Evolutionary conservation across 1,140 invertebrate genomes (phyloP), one percentile per base, ranked within the genome.

Genomic region (Leucophenga varia): DNA sequence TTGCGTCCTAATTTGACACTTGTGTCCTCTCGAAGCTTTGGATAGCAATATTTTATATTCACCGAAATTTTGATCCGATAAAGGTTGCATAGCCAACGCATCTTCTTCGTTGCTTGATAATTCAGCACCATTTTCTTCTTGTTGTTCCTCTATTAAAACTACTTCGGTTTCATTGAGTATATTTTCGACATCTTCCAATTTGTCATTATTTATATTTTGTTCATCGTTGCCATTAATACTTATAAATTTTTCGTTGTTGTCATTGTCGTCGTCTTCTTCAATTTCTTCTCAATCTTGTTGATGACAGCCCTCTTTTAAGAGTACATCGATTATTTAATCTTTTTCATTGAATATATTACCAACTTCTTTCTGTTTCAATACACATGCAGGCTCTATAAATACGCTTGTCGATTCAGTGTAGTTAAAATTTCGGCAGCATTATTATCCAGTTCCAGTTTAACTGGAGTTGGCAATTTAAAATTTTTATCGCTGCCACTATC

Each of bases 81-180:
- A 39, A 12, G 52, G 49, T 21, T 61, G 36, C 0, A 71, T 44
- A 8, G 57, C 49, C n/a, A 72, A 43, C 10, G 64, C 63, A 55
- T 72, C 69, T 39, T 65, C 69, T 34, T 64, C 59, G 22, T 55
- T 47, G 8, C 52, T 36, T 37, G 51, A 49, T 10, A 36, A 19
- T 25, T 52, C 51, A 28, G n/a, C 47, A 16, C 19, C 8, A 32
- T 43, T 22, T 2, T 37, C 19, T 3, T 14, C 13, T 8, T 52
- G 46, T 9, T 52, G 55, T 18, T 64, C 52, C 28, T 37, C 49
- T 16, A 72, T 43, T n/a, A 60, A 61, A 16, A 72, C 61, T 3
- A 65, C 56, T 18, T 70, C 69, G 13, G 65, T 70, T 28, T 72
- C 69, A 22, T 72, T 56, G 2, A 72, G 35, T 16, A 68, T 64